phyloP scores from a whole-genome alignment of 2,888 invertebrate genomes.

The Zygaena filipendulae region DNA sequence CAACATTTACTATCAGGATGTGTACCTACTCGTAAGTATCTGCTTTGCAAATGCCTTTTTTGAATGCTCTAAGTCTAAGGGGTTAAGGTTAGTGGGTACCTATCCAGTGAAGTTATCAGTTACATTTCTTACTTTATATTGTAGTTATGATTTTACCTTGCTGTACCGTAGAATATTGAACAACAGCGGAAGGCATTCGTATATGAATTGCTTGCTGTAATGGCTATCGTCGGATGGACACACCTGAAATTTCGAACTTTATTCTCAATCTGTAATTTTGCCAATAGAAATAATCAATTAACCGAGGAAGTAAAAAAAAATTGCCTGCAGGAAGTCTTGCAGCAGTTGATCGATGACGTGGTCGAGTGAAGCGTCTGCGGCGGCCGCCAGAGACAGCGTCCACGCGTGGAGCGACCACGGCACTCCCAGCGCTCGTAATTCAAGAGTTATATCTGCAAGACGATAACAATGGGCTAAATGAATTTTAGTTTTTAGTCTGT shows the following conservation, averaged over 20 bases:
- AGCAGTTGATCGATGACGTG: slow-evolving; percentile 88
- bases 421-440: slow-evolving; percentile 85
- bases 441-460: slow-evolving; percentile 87
- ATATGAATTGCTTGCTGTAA: slow-evolving; percentile 88
- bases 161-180: slow-evolving; percentile 92
- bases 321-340: slow-evolving; percentile 85
- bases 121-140: too few species aligned
- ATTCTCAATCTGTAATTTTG: background rate
- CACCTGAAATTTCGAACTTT: slow-evolving; percentile 63
- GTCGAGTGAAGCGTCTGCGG: slow-evolving; percentile 85
- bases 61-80: too few species aligned
- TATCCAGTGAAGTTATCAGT: too few species aligned
- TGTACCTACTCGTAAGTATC: too few species aligned
- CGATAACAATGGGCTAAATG: too few species aligned
- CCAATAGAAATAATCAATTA: background rate
- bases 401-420: slow-evolving; percentile 94
- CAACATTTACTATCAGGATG: too few species aligned
- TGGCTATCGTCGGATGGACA: slow-evolving; percentile 82
- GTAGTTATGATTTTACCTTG: too few species aligned
- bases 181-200: slow-evolving; percentile 88
- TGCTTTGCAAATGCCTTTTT: too few species aligned
- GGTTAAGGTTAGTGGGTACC: too few species aligned
- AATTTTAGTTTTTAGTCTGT: background rate
- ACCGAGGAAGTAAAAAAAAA: background rate
- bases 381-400: slow-evolving; percentile 89